phyloP scores from a whole-genome alignment of 53 echinoderm and acorn worm genomes.

The Temnopleurus reevesii region DNA sequence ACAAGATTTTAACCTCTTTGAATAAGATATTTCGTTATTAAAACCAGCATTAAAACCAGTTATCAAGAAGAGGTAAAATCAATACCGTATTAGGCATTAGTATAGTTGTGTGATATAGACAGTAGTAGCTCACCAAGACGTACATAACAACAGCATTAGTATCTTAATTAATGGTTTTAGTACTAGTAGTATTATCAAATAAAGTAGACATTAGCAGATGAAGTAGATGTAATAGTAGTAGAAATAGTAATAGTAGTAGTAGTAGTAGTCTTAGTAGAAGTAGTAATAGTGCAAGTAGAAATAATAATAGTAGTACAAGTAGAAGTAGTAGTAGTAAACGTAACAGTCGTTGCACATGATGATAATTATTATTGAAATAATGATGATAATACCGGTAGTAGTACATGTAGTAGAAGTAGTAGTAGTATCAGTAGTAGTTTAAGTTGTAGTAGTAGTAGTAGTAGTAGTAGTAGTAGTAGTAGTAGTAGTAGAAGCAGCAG shows the following conservation, averaged over 20 bases:
- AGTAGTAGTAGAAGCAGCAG: background rate
- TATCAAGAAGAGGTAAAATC: too few relatives aligned
- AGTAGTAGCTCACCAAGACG: too few relatives aligned
- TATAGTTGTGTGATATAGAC: too few relatives aligned
- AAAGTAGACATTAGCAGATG: background rate
- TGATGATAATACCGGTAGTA: background rate
- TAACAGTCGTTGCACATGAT: background rate
- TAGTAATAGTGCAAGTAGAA: background rate
- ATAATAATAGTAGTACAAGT: background rate
- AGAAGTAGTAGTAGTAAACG: conserved; percentile 8
- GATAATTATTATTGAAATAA: background rate
- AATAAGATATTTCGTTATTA: too few relatives aligned
- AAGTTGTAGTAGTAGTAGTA: background rate
- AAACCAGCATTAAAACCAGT: too few relatives aligned
- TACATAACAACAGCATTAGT: too few relatives aligned
- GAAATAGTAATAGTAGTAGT: background rate
- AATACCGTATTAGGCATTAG: too few relatives aligned
- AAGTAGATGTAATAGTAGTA: background rate
- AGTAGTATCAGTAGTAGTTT: background rate
- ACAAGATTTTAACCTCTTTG: too few relatives aligned
- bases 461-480: background rate
- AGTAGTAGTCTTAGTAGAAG: conserved; percentile 11
- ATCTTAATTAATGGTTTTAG: background rate
- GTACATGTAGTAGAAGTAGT: background rate
- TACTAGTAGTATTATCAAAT: background rate